Conservation (phyloP, 1,140 invertebrate genomes). For the Panonychus citri region DNA sequence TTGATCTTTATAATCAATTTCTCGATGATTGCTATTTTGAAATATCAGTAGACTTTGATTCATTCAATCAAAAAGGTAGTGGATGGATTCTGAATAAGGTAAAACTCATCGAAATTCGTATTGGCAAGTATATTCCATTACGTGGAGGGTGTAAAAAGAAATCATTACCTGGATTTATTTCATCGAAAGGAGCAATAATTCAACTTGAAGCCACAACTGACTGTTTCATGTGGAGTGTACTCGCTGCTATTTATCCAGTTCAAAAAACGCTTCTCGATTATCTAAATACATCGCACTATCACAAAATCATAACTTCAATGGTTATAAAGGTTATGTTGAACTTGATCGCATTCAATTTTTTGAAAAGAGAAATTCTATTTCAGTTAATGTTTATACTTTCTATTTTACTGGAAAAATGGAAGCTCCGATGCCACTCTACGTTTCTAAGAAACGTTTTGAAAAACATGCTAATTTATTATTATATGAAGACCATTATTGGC, state of each 20-base stretch:
- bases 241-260: constrained; percentile 1
- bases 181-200: background rate
- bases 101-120: background rate
- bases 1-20: too few species aligned
- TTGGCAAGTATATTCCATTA: background rate
- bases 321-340: background rate
- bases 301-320: background rate
- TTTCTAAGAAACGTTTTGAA: background rate
- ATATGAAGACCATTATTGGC: background rate
- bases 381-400: constrained; percentile 2
- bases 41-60: too few species aligned
- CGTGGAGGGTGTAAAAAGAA: background rate
- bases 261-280: background rate
- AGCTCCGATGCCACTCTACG: background rate
- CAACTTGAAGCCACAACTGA: background rate
- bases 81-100: too few species aligned
- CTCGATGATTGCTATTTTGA: too few species aligned
- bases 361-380: constrained; percentile 1
- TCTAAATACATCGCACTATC: background rate
- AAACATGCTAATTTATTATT: constrained; percentile 5
- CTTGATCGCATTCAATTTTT: background rate
- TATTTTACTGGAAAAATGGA: background rate
- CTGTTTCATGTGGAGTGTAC: constrained; percentile 8
- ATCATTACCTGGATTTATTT: background rate
- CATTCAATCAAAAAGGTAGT: too few species aligned